Evolutionary conservation across 2,113 vertebrate species (phyloP).

Genomic region (Corvus hawaiiensis): DNA sequence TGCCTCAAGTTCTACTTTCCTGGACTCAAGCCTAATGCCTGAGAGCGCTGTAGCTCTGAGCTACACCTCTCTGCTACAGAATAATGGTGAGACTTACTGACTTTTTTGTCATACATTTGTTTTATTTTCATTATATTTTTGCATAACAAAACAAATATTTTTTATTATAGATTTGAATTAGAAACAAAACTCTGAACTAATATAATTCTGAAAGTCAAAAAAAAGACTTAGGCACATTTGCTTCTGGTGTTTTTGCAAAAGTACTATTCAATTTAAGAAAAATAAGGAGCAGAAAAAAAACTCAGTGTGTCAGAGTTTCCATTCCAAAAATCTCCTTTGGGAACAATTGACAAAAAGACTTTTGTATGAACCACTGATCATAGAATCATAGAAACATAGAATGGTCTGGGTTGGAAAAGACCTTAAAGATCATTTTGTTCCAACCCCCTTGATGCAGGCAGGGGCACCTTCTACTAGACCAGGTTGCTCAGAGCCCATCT

Average conservation of each 20-base stretch:
- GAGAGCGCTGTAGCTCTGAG: not conserved
- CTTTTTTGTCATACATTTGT: not conserved
- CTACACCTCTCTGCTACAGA: not conserved
- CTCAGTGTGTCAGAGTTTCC: not conserved
- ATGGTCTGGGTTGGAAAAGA: not conserved
- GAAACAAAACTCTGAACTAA: slow-evolving; percentile 22
- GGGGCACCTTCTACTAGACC: not conserved
- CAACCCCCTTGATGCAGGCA: accelerated
- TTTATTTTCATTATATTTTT: not conserved
- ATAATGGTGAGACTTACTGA: not conserved
- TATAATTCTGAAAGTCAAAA: not conserved
- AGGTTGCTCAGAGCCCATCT: not conserved
- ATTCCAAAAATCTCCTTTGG: not conserved
- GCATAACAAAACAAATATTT: not conserved
- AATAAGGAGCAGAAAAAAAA: not conserved
- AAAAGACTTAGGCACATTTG: not conserved
- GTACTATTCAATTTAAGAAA: not conserved
- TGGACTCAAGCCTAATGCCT: not conserved
- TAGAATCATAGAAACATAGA: not conserved
- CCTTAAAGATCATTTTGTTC: not conserved
- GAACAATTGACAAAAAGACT: not conserved
- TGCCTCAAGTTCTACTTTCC: not conserved
- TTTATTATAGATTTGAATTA: not conserved
- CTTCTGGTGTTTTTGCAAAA: not conserved
- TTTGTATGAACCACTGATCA: not conserved